Evolutionary conservation across 2,797 vertebrate genomes (phyloP).

Genomic region (Acanthornis magna): DNA sequence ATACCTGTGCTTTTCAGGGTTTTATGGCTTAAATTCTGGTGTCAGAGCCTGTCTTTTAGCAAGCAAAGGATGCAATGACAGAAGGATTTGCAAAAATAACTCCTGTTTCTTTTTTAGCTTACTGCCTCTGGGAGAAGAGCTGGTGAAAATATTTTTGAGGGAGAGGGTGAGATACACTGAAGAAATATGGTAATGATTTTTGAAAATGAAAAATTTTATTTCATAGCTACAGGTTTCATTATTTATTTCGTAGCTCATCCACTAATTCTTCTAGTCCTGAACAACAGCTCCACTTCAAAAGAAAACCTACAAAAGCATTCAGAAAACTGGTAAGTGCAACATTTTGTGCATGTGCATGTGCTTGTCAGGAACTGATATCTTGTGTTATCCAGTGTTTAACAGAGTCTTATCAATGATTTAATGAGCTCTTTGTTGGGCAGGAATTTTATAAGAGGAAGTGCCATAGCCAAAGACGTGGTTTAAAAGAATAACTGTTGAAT

Average conservation of each 20-base stretch:
- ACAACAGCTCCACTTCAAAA: slow-evolving; percentile 13
- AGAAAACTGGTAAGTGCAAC: background rate
- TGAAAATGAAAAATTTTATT: background rate
- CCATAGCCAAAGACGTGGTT: background rate
- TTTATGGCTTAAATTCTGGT: background rate
- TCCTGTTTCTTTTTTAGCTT: background rate
- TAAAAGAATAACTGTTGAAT: background rate
- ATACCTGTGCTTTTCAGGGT: background rate
- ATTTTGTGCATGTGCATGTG: background rate
- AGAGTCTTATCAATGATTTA: slow-evolving; percentile 32
- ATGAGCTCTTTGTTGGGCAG: slow-evolving; percentile 24
- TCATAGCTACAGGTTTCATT: background rate
- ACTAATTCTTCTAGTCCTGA: background rate
- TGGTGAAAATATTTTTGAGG: background rate
- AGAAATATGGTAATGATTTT: background rate
- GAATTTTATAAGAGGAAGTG: background rate
- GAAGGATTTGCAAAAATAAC: background rate
- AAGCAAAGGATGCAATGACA: background rate
- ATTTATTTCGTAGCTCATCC: slow-evolving; percentile 28
- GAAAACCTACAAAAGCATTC: slow-evolving; percentile 10
- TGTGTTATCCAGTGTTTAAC: background rate
- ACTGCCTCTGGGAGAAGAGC: background rate
- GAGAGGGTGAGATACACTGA: background rate
- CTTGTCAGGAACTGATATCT: background rate
- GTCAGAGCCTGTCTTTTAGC: background rate